Evolutionary conservation across 2,888 invertebrate genomes (phyloP), one percentile per base, ranked within the genome.

Genomic region (Stenichneumon culpator): DNA sequence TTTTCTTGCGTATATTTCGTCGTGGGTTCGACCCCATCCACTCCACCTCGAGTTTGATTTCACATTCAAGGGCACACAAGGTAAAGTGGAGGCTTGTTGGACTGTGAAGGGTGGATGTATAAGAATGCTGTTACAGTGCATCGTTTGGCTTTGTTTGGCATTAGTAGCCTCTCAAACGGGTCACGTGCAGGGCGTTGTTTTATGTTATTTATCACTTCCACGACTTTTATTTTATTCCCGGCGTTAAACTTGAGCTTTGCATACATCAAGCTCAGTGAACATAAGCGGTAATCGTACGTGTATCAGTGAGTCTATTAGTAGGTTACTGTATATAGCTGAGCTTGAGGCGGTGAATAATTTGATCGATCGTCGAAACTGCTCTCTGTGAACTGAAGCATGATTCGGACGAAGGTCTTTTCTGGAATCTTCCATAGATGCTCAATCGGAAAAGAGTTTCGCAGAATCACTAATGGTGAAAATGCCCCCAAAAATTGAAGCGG

Each of bases 391-490:
- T 11, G 72, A 79, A 60, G 68, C 82, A 44, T 70, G 69, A 74
- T 75, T 72, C 67, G 50, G 79, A 72, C 75, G 22, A 67, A 67
- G 57, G 72, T 63, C 73, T 67, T 67, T 54, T 19, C 16, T 3
- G n/a, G 36, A 65, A 67, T n/a, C 74, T 82, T 65, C 25, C 67
- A 47, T 54, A 22, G 50, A 36, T 52, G 44, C 67, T 65, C 75
- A 74, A 79, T 79, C 72, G 60, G 69, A 70, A 82, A 81, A 82
- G 82, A 82, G 85, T 85, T 85, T 77, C 85, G 82, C 85, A 85
- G 82, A 85, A 85, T 85, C 85, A 85, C 85, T 85, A 85, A 85
- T 85, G 85, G 85, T 85, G 73, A 77, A 85, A 85, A 82, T 85
- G 85, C 82, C 68, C 82, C 82, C 77, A 79, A 85, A 82, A 85